phyloP scores from a whole-genome alignment of 2,888 invertebrate species.

The Drosophila crucigera region DNA sequence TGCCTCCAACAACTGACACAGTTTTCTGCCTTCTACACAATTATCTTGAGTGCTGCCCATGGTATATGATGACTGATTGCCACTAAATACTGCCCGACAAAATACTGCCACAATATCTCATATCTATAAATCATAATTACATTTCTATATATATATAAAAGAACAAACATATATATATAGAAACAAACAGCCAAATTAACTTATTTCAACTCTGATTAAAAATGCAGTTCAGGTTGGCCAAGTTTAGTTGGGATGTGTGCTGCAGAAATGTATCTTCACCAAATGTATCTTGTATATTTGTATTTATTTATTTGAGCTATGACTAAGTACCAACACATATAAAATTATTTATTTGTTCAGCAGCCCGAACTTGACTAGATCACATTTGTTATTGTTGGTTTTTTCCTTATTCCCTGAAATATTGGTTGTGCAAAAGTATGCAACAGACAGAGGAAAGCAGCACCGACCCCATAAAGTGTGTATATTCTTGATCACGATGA shows the following conservation, averaged over 20 bases:
- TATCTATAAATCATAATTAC: not conserved
- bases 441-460: not conserved
- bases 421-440: not conserved
- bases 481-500: not conserved
- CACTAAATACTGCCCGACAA: conserved; percentile 1
- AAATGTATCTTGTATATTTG: not conserved
- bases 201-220: not conserved
- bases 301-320: not conserved
- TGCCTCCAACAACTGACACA: conserved; percentile 46
- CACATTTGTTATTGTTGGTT: not conserved
- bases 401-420: not conserved
- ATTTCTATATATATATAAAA: not conserved
- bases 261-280: not conserved
- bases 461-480: not conserved
- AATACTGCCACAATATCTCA: not conserved
- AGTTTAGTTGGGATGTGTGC: not conserved
- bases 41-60: conserved; percentile 51
- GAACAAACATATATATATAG: not conserved
- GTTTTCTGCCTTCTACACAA: conserved; percentile 42
- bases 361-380: not conserved
- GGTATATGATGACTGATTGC: conserved; percentile 8
- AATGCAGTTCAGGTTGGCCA: not conserved
- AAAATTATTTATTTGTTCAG: not conserved
- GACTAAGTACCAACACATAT: not conserved
- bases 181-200: not conserved